These are phyloP conservation scores for Anadara kagoshimensis DNA, from an alignment of 1,140 invertebrate species.

Conservation along the genomic window DNA sequence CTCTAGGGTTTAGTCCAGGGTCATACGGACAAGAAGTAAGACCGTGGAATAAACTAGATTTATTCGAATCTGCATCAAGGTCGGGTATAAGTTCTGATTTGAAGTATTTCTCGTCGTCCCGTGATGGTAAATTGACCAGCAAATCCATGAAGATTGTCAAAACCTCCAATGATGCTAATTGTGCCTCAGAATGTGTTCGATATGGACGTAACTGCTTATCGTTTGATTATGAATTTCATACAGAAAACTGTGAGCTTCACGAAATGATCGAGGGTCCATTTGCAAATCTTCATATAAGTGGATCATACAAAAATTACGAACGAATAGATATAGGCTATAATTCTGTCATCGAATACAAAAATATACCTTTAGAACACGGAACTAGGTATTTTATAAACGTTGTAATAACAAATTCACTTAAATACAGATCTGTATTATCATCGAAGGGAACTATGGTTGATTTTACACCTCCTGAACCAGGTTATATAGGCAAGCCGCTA, in stretches of 20 bases:
- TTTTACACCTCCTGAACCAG: constrained; percentile 46
- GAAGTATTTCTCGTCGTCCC: constrained; percentile 35
- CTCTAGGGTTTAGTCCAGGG: constrained; percentile 42
- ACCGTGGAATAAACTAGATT: constrained; percentile 32
- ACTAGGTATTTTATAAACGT: constrained; percentile 44
- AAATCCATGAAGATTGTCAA: constrained; percentile 8
- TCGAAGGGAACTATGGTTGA: constrained; percentile 49
- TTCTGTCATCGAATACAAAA: constrained; percentile 25
- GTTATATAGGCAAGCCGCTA: constrained; percentile 14
- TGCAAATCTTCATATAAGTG: constrained; percentile 32
- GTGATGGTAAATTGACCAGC: constrained; percentile 44
- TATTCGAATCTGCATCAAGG: constrained; percentile 26
- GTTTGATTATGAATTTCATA: constrained; percentile 45
- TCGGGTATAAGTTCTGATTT: constrained; percentile 14
- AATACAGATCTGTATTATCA: constrained; percentile 37
- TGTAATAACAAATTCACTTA: constrained; percentile 38
- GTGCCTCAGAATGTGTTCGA: constrained; percentile 39
- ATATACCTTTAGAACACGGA: constrained; percentile 39
- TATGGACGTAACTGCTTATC: constrained; percentile 42
- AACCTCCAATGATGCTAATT: constrained; percentile 19
- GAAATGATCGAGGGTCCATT: constrained; percentile 38
- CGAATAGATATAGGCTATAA: constrained; percentile 38
- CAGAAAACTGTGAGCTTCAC: constrained; percentile 42
- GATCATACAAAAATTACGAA: constrained; percentile 47
- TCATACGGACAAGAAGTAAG: constrained; percentile 41